Evolutionary conservation across 2,888 invertebrate genomes (phyloP), one percentile per base, ranked within the genome.

Genomic region (Lymantria monacha): DNA sequence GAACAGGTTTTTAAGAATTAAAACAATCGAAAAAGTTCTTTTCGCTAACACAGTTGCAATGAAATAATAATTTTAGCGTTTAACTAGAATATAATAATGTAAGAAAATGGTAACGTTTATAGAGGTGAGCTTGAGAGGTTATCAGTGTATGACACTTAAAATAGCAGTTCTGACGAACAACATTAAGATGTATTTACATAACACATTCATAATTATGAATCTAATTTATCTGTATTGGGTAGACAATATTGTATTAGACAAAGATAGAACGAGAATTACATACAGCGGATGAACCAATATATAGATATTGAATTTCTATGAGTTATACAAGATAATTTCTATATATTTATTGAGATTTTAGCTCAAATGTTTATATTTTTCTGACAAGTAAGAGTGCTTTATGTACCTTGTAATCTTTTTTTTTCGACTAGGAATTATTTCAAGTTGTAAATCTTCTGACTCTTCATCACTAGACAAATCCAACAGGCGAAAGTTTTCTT

Each of bases 401-500:
- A 46, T 10, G 2, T 49, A 93, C 93, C 93, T 92, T 53, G 92
- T 91, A 30, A 93, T 82, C 77, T 92, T 93, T 74, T 92, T 93
- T 71, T 90, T 91, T 44, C 89, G 80, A 66, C 92, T 93, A 42
- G 92, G 93, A 55, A 93, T 92, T 52, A 93, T 86, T 75, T 93
- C 92, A 75, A 93, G 73, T 70, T 93, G 93, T 42, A 93, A 86
- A 55, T 93, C 88, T 57, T 93, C 93, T 0, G 93, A 93, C 42
- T 93, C 93, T 59, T 92, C 93, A 57, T 93, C 93, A 53, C 93
- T 93, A 46, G 93, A 92, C 57, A 93, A 76, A 70, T 93, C 93
- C 69, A 94, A 76, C 43, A 94, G 90, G 65, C 94, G 93, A 74
- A 93, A 93, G 61, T 93, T 93, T 85, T 94, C 94, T 72, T 93